phyloP scores from a whole-genome alignment of 2,888 invertebrate species.

The Endotricha flammealis region DNA sequence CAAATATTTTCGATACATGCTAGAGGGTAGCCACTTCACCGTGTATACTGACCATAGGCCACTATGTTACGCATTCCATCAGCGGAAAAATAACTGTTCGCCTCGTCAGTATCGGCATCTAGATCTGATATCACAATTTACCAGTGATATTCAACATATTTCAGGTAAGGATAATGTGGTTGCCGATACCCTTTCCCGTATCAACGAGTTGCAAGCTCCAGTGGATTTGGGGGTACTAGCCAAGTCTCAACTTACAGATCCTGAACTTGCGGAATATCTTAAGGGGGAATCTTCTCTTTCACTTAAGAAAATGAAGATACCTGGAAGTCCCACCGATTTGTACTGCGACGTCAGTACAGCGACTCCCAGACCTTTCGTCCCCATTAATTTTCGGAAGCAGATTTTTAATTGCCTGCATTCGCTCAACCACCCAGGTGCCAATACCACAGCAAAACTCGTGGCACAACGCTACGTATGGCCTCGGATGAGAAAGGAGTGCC shows the following conservation, averaged over 20 bases:
- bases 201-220: conserved; percentile 17
- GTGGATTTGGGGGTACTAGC: conserved; percentile 14
- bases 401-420: conserved; percentile 25
- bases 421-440: conserved; percentile 24
- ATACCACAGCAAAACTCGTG: conserved; percentile 25
- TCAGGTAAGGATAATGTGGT: conserved; percentile 24
- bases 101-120: conserved; percentile 23
- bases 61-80: conserved; percentile 31
- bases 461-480: conserved; percentile 42
- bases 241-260: conserved; percentile 15
- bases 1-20: conserved; percentile 31
- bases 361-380: conserved; percentile 22
- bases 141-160: conserved; percentile 20
- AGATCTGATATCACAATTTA: conserved; percentile 23
- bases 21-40: conserved; percentile 34
- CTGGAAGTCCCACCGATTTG: conserved; percentile 11
- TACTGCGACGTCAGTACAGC: conserved; percentile 24
- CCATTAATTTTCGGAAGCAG: conserved; percentile 16
- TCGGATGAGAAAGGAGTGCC: conserved; percentile 30
- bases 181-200: conserved; percentile 29
- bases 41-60: conserved; percentile 14
- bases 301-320: conserved; percentile 13
- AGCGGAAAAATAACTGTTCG: conserved; percentile 24
- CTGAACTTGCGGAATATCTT: conserved; percentile 15
- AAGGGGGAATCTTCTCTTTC: conserved; percentile 17